These are phyloP conservation scores for Hedya salicella DNA, from an alignment of 2,888 invertebrate species.

Conservation along the genomic window DNA sequence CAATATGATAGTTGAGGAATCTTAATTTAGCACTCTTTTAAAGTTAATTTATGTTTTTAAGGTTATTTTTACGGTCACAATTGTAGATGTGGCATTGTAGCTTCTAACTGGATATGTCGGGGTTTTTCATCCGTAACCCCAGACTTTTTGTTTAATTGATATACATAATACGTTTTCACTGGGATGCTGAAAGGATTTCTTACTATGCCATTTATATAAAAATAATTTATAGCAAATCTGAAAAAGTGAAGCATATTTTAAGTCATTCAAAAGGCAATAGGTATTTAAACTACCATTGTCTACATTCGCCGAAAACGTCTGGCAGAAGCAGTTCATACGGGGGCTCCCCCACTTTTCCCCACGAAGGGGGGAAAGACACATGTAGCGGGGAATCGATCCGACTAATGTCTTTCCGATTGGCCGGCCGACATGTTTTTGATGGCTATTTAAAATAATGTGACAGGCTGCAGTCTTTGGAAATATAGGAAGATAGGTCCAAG, in stretches of 20 bases:
- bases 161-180: too few relatives aligned
- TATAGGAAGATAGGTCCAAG: slow-evolving; percentile 21
- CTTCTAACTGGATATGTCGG: too few relatives aligned
- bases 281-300: slow-evolving; percentile 35
- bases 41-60: too few relatives aligned
- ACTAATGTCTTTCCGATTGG: slow-evolving; percentile 74
- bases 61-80: too few relatives aligned
- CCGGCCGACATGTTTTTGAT: slow-evolving; percentile 48
- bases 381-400: slow-evolving; percentile 72
- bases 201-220: too few relatives aligned
- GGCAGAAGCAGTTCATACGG: slow-evolving; percentile 41
- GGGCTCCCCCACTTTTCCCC: slow-evolving; percentile 40
- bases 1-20: too few relatives aligned
- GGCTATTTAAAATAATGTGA: slow-evolving; percentile 41
- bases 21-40: too few relatives aligned
- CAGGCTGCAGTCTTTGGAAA: slow-evolving; percentile 26
- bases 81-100: too few relatives aligned
- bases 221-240: too few relatives aligned
- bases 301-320: slow-evolving; percentile 34
- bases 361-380: slow-evolving; percentile 60
- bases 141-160: too few relatives aligned
- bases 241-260: neutral
- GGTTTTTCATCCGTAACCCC: too few relatives aligned
- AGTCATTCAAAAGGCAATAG: slow-evolving; percentile 4
- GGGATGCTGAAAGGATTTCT: too few relatives aligned